A percentile compares a stretch with the other conserved stretches of the same genome.
Evolutionary conservation across 2,113 vertebrate species (phyloP).

Genomic region (Campylomormyrus numenius): DNA sequence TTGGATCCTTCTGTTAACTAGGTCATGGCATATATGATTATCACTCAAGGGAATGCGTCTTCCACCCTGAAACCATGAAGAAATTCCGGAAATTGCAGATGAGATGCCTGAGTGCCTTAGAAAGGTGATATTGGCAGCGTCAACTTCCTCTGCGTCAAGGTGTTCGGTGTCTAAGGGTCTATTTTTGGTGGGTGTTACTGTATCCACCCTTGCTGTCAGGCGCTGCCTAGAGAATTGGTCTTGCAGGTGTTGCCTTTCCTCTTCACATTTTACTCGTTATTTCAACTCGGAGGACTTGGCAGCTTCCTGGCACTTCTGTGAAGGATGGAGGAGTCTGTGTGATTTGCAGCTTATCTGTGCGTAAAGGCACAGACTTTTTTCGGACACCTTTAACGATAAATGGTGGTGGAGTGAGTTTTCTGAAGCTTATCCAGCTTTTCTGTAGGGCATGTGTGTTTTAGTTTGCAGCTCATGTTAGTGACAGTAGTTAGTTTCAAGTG

Average conservation of each 20-base stretch:
- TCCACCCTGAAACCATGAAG: not conserved
- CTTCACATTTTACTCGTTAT: not conserved
- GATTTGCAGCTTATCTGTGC: not conserved
- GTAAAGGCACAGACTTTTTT: not conserved
- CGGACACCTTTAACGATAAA: not conserved
- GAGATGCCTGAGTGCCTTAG: not conserved
- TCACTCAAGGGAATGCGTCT: not conserved
- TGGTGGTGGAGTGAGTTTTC: not conserved
- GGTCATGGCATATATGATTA: not conserved
- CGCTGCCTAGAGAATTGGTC: not conserved
- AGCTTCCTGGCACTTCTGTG: not conserved
- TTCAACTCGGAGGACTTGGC: not conserved
- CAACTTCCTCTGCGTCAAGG: not conserved
- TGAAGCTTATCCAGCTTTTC: not conserved
- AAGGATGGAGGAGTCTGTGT: not conserved
- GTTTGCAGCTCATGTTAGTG: not conserved
- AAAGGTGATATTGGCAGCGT: not conserved
- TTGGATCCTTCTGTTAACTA: not conserved
- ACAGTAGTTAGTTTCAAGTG: not conserved
- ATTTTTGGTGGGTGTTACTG: not conserved
- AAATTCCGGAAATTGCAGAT: not conserved
- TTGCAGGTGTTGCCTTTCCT: not conserved
- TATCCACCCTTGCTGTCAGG: not conserved
- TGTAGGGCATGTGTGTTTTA: not conserved
- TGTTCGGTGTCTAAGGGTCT: not conserved